Conservation (phyloP, 2,797 vertebrate species). For the Prionace glauca region DNA sequence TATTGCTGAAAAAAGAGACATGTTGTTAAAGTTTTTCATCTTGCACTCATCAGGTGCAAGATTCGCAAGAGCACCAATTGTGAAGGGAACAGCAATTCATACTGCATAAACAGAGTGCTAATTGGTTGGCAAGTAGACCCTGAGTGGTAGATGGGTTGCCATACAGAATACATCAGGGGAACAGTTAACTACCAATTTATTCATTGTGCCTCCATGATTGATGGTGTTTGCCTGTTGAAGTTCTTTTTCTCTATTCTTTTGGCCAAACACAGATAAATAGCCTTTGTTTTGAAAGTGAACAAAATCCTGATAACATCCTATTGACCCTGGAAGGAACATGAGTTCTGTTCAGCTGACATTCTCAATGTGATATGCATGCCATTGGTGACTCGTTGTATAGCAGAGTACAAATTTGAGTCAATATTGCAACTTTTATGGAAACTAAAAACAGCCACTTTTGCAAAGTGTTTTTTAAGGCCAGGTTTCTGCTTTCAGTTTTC, state of each 20-base stretch:
- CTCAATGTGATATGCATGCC: neutral
- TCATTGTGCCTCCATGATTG: neutral
- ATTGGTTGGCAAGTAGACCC: too few species aligned
- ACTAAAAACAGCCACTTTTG: neutral
- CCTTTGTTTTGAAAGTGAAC: neutral
- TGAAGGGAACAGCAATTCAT: too few species aligned
- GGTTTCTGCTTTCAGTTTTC: neutral
- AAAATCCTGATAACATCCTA: neutral
- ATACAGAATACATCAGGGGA: too few species aligned
- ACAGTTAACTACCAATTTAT: too few species aligned
- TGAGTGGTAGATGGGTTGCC: too few species aligned
- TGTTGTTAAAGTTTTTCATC: too few species aligned
- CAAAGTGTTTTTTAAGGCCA: neutral
- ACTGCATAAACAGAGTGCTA: too few species aligned
- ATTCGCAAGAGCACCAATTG: too few species aligned
- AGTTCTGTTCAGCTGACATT: neutral
- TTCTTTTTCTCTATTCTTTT: neutral
- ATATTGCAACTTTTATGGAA: neutral
- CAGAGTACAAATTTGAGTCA: neutral
- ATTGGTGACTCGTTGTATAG: neutral
- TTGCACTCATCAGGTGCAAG: too few species aligned
- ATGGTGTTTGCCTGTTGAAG: neutral
- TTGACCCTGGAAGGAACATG: neutral
- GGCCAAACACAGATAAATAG: neutral
- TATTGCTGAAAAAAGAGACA: too few species aligned